phyloP scores from a whole-genome alignment of 2,888 invertebrate species.

The Cantharis nigra region DNA sequence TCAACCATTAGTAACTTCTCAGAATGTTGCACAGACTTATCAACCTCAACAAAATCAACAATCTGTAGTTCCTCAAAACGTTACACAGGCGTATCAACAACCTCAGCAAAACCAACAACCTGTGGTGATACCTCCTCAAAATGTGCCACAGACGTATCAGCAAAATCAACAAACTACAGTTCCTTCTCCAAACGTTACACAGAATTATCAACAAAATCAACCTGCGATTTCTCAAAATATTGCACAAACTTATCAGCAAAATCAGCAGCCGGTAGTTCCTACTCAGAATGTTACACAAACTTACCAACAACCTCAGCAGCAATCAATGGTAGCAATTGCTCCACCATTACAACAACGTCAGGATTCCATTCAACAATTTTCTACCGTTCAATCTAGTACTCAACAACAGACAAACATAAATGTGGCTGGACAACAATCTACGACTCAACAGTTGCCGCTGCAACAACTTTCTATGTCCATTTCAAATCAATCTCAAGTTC shows the following conservation, averaged over 20 bases:
- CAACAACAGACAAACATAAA: not conserved
- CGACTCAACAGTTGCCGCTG: conserved; percentile 23
- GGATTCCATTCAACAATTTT: conserved; percentile 8
- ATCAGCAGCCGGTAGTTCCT: not conserved
- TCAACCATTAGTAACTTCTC: not conserved
- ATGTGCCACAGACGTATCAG: not conserved
- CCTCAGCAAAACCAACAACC: conserved; percentile 4
- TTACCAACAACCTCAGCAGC: conserved; percentile 4
- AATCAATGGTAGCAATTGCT: not conserved
- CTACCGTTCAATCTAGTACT: not conserved
- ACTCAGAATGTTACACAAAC: not conserved
- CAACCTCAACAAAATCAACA: conserved; percentile 10
- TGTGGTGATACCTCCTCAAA: not conserved
- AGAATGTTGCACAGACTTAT: not conserved
- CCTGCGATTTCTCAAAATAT: not conserved
- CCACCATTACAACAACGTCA: conserved; percentile 2
- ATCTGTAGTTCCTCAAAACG: not conserved
- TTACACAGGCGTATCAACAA: not conserved
- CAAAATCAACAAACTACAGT: not conserved
- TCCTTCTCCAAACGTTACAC: not conserved
- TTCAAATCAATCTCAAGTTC: conserved; percentile 11
- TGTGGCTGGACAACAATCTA: conserved; percentile 16
- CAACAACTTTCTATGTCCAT: conserved; percentile 36
- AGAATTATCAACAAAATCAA: conserved; percentile 3
- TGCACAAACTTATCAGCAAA: conserved; percentile 4